Percentiles rank a stretch among this genome's conserved stretches.
These are phyloP conservation scores for Aphaenogaster floridana DNA, from an alignment of 1,140 invertebrate genomes.

Conservation along the genomic window DNA sequence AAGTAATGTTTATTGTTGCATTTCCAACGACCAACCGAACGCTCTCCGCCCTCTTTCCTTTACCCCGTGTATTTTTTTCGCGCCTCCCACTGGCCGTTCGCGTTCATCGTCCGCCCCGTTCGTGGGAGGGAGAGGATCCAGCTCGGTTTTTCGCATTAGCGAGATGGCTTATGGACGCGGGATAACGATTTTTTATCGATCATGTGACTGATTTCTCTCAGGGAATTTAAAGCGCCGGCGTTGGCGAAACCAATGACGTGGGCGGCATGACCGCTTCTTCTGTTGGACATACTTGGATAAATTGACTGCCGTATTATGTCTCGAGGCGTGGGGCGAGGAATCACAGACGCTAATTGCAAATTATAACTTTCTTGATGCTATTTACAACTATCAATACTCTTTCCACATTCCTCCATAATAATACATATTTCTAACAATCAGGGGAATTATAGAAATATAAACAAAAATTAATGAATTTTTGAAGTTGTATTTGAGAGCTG, in stretches of 20 bases:
- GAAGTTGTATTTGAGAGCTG: neutral
- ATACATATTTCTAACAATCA: neutral
- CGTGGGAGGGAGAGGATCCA: conserved; percentile 50
- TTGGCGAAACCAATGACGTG: neutral
- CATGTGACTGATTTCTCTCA: conserved; percentile 66
- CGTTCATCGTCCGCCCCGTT: conserved; percentile 25
- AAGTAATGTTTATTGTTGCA: conserved; percentile 87
- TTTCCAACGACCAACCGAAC: conserved; percentile 78
- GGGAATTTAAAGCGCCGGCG: conserved; percentile 67
- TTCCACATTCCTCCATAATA: neutral
- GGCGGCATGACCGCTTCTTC: conserved; percentile 16
- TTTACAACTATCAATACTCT: neutral
- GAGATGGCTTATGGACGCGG: conserved; percentile 75
- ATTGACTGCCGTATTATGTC: neutral
- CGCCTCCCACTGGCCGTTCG: conserved; percentile 44
- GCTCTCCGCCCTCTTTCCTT: conserved; percentile 12
- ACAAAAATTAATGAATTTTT: neutral
- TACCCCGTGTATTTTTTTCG: conserved; percentile 47
- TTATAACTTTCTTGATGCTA: neutral
- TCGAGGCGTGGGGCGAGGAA: neutral
- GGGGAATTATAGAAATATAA: neutral
- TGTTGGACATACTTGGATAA: neutral
- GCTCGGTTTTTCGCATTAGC: conserved; percentile 82
- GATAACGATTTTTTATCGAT: conserved; percentile 80
- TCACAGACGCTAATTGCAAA: conserved; percentile 11